phyloP scores from a whole-genome alignment of 64 coral and sea anemone genomes.

The Montipora cactus region DNA sequence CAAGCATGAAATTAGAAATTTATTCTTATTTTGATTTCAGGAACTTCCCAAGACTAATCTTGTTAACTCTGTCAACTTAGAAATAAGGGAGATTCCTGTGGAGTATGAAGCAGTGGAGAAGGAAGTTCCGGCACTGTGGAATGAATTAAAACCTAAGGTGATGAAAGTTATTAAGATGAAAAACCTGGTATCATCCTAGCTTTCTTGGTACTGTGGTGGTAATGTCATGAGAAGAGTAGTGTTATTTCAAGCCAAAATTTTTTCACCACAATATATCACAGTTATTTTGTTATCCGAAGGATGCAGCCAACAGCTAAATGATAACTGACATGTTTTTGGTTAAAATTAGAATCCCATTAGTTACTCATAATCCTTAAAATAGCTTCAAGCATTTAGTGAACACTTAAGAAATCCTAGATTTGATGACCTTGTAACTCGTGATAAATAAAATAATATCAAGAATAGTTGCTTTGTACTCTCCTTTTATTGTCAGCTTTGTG shows the following conservation, averaged over 20 bases:
- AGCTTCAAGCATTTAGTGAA: no score
- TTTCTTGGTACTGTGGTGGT: background rate
- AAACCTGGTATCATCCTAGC: background rate
- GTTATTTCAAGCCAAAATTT: no score
- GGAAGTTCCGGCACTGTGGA: conserved; percentile 66
- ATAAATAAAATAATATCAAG: no score
- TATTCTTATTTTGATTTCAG: conserved; percentile 36
- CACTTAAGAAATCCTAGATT: no score
- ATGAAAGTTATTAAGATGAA: background rate
- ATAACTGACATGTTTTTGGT: no score
- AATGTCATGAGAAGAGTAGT: background rate
- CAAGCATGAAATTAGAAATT: no score
- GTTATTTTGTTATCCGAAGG: no score
- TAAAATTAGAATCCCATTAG: no score
- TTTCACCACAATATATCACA: no score
- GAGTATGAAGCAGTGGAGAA: conserved; percentile 57
- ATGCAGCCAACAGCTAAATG: no score
- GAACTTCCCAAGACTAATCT: conserved; percentile 60
- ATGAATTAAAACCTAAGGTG: conserved; percentile 76
- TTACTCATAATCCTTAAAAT: no score
- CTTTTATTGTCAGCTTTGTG: conserved; percentile 49
- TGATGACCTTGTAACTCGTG: no score
- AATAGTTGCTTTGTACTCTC: background rate
- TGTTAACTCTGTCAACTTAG: conserved; percentile 58
- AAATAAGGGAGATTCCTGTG: conserved; percentile 79